phyloP scores from a whole-genome alignment of 2,888 invertebrate species.

The Thera obeliscata region DNA sequence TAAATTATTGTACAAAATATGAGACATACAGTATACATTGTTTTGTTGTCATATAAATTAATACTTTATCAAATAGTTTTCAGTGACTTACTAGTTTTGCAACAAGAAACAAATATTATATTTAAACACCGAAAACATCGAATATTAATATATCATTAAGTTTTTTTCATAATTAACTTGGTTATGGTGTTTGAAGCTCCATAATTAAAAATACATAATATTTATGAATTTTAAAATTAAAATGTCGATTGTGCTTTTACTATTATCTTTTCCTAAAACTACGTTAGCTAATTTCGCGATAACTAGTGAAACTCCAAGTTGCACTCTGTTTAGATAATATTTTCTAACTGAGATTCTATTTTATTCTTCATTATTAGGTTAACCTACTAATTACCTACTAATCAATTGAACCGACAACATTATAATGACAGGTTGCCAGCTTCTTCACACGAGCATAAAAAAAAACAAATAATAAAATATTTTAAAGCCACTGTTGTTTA shows the following conservation, averaged over 20 bases:
- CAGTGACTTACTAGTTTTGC: conserved; percentile 4
- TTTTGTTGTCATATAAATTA: conserved; percentile 3
- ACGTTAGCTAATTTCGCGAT: conserved; percentile 65
- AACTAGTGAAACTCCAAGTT: conserved; percentile 63
- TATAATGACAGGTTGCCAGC: too few species aligned
- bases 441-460: neutral
- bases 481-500: too few species aligned
- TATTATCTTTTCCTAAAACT: conserved; percentile 63
- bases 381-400: neutral
- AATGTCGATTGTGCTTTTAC: conserved; percentile 70
- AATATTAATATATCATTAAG: conserved; percentile 4
- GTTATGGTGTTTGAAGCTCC: conserved; percentile 10
- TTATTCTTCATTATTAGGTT: neutral
- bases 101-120: conserved; percentile 9
- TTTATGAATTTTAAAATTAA: conserved; percentile 47
- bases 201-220: neutral
- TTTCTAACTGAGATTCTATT: conserved; percentile 67
- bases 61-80: conserved; percentile 5
- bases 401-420: neutral
- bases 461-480: neutral
- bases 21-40: neutral
- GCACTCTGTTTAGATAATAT: conserved; percentile 66
- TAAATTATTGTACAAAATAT: neutral
- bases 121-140: conserved; percentile 21
- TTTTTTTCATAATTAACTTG: neutral